Evolutionary conservation across 2,113 vertebrate species (phyloP).

Genomic region (Lepidothrix coronata): DNA sequence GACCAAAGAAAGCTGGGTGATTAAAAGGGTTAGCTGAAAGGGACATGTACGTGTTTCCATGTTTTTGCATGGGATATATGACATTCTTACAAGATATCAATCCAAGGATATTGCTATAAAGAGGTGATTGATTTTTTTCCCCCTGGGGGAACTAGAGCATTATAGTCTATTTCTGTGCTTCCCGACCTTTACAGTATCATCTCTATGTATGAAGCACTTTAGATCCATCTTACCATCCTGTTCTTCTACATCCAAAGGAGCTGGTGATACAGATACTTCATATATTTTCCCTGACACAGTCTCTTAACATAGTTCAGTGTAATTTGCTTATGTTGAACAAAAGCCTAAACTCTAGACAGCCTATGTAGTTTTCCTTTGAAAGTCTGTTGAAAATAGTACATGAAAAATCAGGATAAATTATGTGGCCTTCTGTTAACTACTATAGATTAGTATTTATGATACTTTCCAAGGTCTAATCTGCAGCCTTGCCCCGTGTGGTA

Average conservation of each 20-base stretch:
- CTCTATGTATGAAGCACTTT: neutral
- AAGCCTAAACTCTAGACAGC: neutral
- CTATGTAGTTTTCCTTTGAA: neutral
- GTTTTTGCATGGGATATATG: neutral
- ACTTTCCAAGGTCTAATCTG: neutral
- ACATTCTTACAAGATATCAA: neutral
- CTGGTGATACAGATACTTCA: neutral
- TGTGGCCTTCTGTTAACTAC: neutral
- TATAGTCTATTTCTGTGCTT: neutral
- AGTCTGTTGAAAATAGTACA: neutral
- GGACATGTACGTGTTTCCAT: neutral
- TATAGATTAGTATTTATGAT: neutral
- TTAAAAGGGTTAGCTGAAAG: neutral
- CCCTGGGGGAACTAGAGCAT: neutral
- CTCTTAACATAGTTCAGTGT: neutral
- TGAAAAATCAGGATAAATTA: neutral
- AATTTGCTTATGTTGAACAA: neutral
- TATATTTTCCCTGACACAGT: neutral
- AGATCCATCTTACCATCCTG: neutral
- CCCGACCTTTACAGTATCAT: neutral
- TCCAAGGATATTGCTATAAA: neutral
- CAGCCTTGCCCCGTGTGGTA: neutral
- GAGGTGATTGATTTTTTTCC: neutral
- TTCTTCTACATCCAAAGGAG: neutral
- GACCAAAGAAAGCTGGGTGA: neutral